Base-by-base conservation (phyloP, 2,797 vertebrate species). In the Ctenosaura bakeri region DNA sequence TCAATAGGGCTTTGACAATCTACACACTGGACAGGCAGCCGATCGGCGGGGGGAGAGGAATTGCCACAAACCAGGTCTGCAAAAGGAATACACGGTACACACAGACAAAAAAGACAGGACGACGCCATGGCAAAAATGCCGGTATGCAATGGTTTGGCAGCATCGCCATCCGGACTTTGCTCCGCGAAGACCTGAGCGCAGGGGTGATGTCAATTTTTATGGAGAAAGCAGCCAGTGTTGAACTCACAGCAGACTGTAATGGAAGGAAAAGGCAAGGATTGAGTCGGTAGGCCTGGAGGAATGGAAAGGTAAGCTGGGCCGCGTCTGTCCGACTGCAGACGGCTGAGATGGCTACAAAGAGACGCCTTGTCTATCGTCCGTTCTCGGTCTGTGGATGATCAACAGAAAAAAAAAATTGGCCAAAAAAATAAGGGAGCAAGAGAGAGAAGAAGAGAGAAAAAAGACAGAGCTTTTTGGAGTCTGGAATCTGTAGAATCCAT, bases 291-390 rank as follows among this genome's bases (percentile, higher is more conserved):
- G n/a, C n/a, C 6, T 4, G 26, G 74, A 56, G 50, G 64, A 62
- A 86, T 81, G 84, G 89, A 90, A 86, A 82, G 69, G n/a, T 38
- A 82, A 90, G 20, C 52, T 50, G 64, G 52, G 6, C 84, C 52
- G 35, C 88, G 35, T 56, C 64, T 54, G 18, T 71, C 59, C 1
- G 10, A n/a, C 62, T 20, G 10, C 83, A 80, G 54, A 62, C n/a
- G 0, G 77, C 12, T 1, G 18, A 26, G 46, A 3, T n/a, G 20
- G 29, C 29, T 32, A 85, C 83, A 90, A 80, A 90, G 88, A 54
- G 16, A 18, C 2, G 26, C 64, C 54, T 86, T 90, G 78, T 90
- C 10, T 56, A 9, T 79, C 29, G 2, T 1, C 13, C 7, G 3
- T 71, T 35, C 50, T 10, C 4, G 24, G 32, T 18, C 46, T 66